Evolutionary conservation across 2,797 vertebrate species (phyloP), one percentile per base, ranked within the genome.

Genomic region (Cossypha dichroa): DNA sequence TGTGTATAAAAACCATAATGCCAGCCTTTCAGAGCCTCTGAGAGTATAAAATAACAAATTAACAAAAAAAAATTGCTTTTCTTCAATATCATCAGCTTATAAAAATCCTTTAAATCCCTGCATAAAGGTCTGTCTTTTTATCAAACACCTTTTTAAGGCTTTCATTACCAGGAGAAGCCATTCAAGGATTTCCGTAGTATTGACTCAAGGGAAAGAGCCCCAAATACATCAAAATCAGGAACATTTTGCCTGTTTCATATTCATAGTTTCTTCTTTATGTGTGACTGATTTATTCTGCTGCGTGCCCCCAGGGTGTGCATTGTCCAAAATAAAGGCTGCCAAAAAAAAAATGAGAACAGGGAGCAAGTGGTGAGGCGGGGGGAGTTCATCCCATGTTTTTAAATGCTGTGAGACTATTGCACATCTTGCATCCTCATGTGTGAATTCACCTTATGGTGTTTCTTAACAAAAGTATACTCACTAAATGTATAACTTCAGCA

Each of bases 271-370:
- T 92, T 97, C 81, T 79, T 96, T 92, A 85, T 94, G 72, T 95
- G 93, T 96, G 91, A 95, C 93, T 95, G 91, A 97, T 96, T 95
- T 96, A 96, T 93, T 92, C 85, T 54, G 46, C 88, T 93, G 64
- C 3, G 2, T 92, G 88, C 81, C 95, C 85, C 90, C 91, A 85
- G 95, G 95, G 95, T 88, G 82, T 90, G 86, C 90, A 83, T 94
- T 96, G 95, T 96, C 92, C 95, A 94, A 95, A 96, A 93, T 88
- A 96, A 97, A 95, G 94, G 94, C 94, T 93, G 89, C 81, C 94
- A 91, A 94, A 96, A 92, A 90, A 89, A 90, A 89, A 81, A 90
- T 5, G 36, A 90, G 91, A 93, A 82, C 3, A 29, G 40, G 41
- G 92, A 91, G 43, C 55, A 68, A 83, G 76, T 62, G 43, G 25